Percentiles rank a stretch among this genome's conserved stretches.
Conservation (phyloP, 2,113 vertebrate species). For the Trochalopteron elliotii region DNA sequence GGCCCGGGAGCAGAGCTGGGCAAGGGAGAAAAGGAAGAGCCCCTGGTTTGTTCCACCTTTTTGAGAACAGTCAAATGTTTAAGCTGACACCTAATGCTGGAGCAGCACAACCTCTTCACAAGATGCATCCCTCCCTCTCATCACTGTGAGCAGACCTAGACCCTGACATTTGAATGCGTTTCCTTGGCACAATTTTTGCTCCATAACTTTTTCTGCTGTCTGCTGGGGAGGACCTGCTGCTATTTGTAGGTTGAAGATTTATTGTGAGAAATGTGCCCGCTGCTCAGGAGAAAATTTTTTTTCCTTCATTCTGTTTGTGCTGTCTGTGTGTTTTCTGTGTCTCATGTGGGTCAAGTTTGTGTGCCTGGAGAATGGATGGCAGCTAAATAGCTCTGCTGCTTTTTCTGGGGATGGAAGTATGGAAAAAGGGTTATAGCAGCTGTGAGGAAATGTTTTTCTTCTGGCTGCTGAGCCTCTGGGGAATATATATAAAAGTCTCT, state of each 20-base stretch:
- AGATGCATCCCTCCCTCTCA: not conserved
- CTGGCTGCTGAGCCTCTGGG: not conserved
- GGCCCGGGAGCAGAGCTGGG: not conserved
- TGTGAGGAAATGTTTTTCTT: not conserved
- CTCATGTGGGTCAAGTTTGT: not conserved
- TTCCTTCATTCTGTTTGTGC: not conserved
- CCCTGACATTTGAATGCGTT: not conserved
- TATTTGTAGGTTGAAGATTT: slow-evolving; percentile 43
- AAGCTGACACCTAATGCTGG: not conserved
- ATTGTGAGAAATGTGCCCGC: slow-evolving; percentile 66
- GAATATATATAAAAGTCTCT: not conserved
- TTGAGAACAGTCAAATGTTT: not conserved
- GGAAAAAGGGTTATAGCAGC: not conserved
- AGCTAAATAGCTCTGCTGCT: not conserved
- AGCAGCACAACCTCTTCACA: not conserved
- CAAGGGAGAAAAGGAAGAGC: not conserved
- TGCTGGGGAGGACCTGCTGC: not conserved
- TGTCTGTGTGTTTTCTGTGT: not conserved
- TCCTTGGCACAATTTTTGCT: not conserved
- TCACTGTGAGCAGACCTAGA: not conserved
- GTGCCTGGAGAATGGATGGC: not conserved
- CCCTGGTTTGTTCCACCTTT: not conserved
- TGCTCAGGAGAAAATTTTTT: slow-evolving; percentile 53
- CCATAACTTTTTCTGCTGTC: not conserved
- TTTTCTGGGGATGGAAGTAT: not conserved